Evolutionary conservation across 2,888 invertebrate species (phyloP).

Genomic region (Erebia aethiops): DNA sequence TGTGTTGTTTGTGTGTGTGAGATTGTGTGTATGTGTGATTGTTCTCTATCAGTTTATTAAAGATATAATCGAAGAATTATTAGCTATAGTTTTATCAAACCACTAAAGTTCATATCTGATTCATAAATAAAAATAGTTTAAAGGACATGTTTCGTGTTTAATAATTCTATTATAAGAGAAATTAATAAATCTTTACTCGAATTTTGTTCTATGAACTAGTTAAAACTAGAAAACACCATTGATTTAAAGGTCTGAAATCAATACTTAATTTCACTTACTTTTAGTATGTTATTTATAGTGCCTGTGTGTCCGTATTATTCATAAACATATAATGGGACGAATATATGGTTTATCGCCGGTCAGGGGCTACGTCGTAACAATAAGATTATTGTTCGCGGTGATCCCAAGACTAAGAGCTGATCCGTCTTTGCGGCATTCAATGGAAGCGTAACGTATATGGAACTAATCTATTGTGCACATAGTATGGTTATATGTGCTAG

Average conservation of each 20-base stretch:
- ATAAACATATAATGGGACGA: conserved; percentile 76
- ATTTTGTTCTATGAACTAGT: not conserved
- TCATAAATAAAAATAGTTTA: no score
- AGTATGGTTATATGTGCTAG: conserved; percentile 33
- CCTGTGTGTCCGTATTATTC: conserved; percentile 60
- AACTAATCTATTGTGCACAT: conserved; percentile 32
- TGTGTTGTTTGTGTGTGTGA: no score
- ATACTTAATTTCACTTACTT: not conserved
- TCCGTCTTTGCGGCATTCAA: conserved; percentile 49
- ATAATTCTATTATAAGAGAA: no score
- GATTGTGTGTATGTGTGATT: no score
- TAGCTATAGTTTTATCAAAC: no score
- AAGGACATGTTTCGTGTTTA: no score
- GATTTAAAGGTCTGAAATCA: not conserved
- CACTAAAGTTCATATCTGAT: no score
- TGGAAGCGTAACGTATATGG: conserved; percentile 40
- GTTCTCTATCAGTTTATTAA: no score
- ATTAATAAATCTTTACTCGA: no score
- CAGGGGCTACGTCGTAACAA: conserved; percentile 69
- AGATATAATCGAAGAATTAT: no score
- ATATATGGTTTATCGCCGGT: conserved; percentile 77
- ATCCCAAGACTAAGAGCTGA: conserved; percentile 60
- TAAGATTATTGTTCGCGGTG: conserved; percentile 61
- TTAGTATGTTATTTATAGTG: not conserved
- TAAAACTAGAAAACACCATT: not conserved